Evolutionary conservation across 2,113 vertebrate genomes (phyloP).

Genomic region (Potamarius usumacintae): DNA sequence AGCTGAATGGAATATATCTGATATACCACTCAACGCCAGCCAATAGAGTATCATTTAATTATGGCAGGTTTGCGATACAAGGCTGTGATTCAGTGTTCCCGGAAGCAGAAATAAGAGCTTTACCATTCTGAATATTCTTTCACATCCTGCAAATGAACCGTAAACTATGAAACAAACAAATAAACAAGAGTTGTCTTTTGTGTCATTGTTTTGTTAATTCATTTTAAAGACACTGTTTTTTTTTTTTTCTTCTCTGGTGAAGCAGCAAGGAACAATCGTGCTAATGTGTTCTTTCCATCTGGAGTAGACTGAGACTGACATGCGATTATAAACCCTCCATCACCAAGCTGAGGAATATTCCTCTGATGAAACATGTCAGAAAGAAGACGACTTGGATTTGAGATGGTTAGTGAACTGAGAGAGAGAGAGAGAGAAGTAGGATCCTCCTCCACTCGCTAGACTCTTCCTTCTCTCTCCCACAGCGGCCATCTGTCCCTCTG

Average conservation of each 20-base stretch:
- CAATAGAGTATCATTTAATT: too few relatives aligned
- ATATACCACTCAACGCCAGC: too few relatives aligned
- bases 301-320: background rate
- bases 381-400: background rate
- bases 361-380: background rate
- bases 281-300: background rate
- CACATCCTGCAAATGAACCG: background rate
- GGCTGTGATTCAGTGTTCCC: background rate
- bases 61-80: background rate
- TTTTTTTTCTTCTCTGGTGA: background rate
- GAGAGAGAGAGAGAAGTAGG: slow-evolving; percentile 12
- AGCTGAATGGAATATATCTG: too few relatives aligned
- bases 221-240: background rate
- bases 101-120: background rate
- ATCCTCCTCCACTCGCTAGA: slow-evolving; percentile 45
- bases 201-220: background rate
- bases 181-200: background rate
- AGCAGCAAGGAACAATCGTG: background rate
- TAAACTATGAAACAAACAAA: background rate
- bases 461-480: slow-evolving; percentile 54
- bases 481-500: slow-evolving; percentile 54
- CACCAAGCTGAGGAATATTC: background rate
- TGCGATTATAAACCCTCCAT: background rate
- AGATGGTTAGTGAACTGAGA: background rate
- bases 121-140: background rate